A percentile compares a stretch with the other conserved stretches of the same genome.
phyloP scores from a whole-genome alignment of 2,888 invertebrate species.

The Carcina quercana region DNA sequence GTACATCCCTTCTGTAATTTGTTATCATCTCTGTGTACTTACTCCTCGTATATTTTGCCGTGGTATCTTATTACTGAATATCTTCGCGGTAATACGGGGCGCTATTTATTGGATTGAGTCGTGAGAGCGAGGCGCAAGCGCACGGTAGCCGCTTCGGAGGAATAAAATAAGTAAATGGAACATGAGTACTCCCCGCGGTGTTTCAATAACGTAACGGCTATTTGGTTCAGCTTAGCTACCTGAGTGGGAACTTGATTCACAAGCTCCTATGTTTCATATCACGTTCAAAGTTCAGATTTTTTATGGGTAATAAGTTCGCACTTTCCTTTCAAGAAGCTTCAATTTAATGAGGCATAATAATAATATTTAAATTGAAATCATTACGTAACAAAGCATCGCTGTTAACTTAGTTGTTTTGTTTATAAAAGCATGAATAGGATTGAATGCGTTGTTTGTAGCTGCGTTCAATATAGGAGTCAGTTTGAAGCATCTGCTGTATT shows the following conservation, averaged over 20 bases:
- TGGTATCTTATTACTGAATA: constrained; percentile 63
- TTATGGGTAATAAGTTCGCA: too few relatives aligned
- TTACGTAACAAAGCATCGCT: too few relatives aligned
- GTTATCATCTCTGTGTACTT: constrained; percentile 39
- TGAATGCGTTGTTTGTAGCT: too few relatives aligned
- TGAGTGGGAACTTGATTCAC: constrained; percentile 9
- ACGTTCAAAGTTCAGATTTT: too few relatives aligned
- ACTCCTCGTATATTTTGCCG: constrained; percentile 42
- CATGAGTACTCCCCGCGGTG: constrained; percentile 34
- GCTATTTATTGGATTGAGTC: constrained; percentile 72
- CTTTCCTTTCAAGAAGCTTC: too few relatives aligned
- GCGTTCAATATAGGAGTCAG: too few relatives aligned
- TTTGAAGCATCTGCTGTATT: too few relatives aligned
- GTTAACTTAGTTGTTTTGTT: too few relatives aligned
- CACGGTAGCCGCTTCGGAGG: constrained; percentile 44
- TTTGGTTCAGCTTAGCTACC: constrained; percentile 23
- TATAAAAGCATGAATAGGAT: too few relatives aligned
- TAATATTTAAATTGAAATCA: too few relatives aligned
- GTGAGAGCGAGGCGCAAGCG: constrained; percentile 46
- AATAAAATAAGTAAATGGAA: constrained; percentile 60
- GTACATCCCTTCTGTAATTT: too few relatives aligned
- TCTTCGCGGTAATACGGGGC: constrained; percentile 50
- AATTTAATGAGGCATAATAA: too few relatives aligned
- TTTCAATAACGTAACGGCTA: constrained; percentile 37
- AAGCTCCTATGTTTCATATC: constrained; percentile 16